Percentiles rank a stretch among this genome's conserved stretches.
These are phyloP conservation scores for Archivesica marissinica DNA, from an alignment of 1,140 invertebrate species.

Conservation along the genomic window DNA sequence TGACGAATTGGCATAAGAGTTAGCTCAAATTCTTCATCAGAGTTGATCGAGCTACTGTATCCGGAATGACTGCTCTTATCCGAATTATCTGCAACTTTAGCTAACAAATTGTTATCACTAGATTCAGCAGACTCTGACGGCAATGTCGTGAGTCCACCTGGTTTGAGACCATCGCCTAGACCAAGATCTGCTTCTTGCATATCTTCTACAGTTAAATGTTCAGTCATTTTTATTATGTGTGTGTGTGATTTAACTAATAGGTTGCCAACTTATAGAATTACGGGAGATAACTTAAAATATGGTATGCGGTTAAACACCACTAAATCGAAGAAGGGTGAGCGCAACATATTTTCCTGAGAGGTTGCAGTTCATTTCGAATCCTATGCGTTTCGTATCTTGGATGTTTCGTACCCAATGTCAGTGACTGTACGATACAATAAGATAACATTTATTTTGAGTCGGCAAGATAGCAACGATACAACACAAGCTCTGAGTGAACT, in stretches of 20 bases:
- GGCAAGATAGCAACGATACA: no score
- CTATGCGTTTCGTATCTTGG: no score
- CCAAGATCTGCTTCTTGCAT: conserved; percentile 52
- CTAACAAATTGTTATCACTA: neutral
- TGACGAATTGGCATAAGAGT: conserved; percentile 44
- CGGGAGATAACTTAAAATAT: no score
- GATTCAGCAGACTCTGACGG: neutral
- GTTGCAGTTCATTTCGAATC: no score
- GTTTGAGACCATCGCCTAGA: conserved; percentile 52
- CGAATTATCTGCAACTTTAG: conserved; percentile 31
- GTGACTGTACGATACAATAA: no score
- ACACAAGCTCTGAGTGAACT: no score
- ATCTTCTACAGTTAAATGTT: neutral
- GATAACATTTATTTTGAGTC: no score
- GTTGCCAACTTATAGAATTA: no score
- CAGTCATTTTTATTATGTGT: conserved; percentile 6
- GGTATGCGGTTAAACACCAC: no score
- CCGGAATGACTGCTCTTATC: neutral
- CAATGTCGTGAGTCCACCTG: conserved; percentile 28
- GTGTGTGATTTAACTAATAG: neutral
- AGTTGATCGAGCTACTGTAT: neutral
- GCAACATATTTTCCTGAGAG: no score
- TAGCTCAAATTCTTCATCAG: conserved; percentile 31
- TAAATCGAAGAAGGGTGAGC: no score
- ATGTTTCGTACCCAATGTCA: no score